phyloP scores from a whole-genome alignment of 1,140 invertebrate genomes.

The Eriocheir sinensis region DNA sequence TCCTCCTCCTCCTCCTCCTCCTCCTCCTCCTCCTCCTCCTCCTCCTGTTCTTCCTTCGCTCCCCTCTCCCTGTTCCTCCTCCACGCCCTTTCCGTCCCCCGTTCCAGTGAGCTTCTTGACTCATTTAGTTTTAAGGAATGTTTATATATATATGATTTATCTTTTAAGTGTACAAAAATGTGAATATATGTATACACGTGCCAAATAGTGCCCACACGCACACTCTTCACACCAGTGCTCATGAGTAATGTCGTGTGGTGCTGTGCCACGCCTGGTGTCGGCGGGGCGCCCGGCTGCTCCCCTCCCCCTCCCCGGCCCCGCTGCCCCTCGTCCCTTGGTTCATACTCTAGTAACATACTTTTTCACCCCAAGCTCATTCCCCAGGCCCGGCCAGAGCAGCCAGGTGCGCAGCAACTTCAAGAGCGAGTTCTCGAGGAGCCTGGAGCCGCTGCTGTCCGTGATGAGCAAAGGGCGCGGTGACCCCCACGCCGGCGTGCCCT shows the following conservation, averaged over 20 bases:
- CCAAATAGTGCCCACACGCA: not conserved
- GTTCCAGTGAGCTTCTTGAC: not conserved
- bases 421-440: conserved; percentile 85
- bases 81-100: not conserved
- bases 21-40: not conserved
- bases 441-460: conserved; percentile 85
- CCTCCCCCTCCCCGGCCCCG: conserved; percentile 4
- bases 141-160: conserved; percentile 51
- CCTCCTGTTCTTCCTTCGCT: not conserved
- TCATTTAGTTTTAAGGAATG: conserved; percentile 33
- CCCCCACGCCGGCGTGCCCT: conserved; percentile 62
- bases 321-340: not conserved
- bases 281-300: not conserved
- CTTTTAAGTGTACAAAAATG: conserved; percentile 38
- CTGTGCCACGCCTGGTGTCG: not conserved
- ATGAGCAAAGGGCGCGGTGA: conserved; percentile 71
- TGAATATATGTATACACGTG: conserved; percentile 41
- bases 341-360: conserved; percentile 59
- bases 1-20: not conserved
- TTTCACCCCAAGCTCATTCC: conserved; percentile 77
- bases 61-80: not conserved
- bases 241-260: not conserved
- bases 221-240: conserved; percentile 2
- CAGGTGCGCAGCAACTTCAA: conserved; percentile 86
- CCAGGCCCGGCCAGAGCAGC: conserved; percentile 84